Evolutionary conservation across 2,888 invertebrate species (phyloP), one percentile per base, ranked within the genome.

Genomic region (Metopia argyrocephala): DNA sequence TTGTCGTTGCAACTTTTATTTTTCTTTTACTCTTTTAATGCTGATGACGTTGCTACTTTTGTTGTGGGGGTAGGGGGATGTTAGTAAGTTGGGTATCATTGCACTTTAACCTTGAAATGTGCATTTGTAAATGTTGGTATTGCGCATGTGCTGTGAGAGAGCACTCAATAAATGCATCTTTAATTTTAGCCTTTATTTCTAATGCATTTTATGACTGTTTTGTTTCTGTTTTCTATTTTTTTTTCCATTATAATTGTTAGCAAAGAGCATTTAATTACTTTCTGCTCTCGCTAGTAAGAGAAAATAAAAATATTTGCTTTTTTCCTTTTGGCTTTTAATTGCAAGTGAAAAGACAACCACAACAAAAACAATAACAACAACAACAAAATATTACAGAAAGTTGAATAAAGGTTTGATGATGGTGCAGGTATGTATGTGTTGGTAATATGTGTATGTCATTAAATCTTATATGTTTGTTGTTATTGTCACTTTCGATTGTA

Each of bases 51-150:
- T 83, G 85, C 85, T 84, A 38, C 31, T 2, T 9, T 9, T 7
- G 2, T 6, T 2, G 5, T 0, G 31, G 31, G 9, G 31, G 31
- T 2, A 3, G 1, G 31, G 15, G 12, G 0, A 12, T 12, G 0
- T 38, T 20, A 54, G 46, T 56, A 48, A 31, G 46, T 46, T 25
- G 31, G 86, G 87, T 89, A 89, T 86, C 90, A 87, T 89, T 90
- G 90, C 90, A 90, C 90, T 90, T 90, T 90, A 90, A 90, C 90
- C 90, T 90, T 90, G 90, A 90, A 89, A 85, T 75, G 68, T 82
- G 79, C 79, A 76, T 38, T 81, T 61, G 64, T 76, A 70, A 70
- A 76, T 52, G 57, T 57, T 52, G 5, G 0, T 28, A 28, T 15
- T 62, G 85, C 85, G 85, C 86, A 84, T 84, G 85, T 62, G 82